Evolutionary conservation across 2,113 vertebrate genomes (phyloP), one percentile per base, ranked within the genome.

Genomic region (Tragelaphus buxtoni): DNA sequence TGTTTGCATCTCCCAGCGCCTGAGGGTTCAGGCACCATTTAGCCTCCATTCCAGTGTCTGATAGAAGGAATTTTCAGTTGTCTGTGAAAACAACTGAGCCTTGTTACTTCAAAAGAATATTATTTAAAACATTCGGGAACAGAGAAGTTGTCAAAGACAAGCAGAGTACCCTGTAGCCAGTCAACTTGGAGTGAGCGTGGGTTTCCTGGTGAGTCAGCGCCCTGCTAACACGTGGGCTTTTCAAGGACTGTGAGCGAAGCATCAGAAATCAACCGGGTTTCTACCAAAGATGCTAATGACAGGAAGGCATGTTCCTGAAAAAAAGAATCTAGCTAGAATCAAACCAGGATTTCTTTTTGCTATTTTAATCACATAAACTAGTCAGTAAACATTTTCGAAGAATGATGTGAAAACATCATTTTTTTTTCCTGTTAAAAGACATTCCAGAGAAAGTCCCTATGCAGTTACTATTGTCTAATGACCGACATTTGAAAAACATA

Each of bases 21-120:
- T 20, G 60, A 2, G 9, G 6, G 76, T 3, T 1, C 32, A 4
- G 8, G 79, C 0, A 0, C 13, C 0, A 0, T 24, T 4, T 1
- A 1, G 2, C 1, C 35, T 47, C 11, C 0, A 4, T 74, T 5
- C 69, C 2, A 3, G 0, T 5, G 61, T 58, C 88, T 13, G 5
- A 10, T 2, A 42, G 63, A 12, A 20, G 45, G 63, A 20, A 26
- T 17, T 35, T 11, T 24, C 9, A 4, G 30, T 7, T 9, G 26
- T 28, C 22, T 22, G 0, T 49, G 17, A 10, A 58, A 16, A 24
- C 26, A 24, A 24, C 20, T 42, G 13, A 26, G 87, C 24, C 89
- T 63, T 8, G 3, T 14, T 10, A 18, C 20, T 20, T 55, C 42
- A 45, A 56, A 84, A 58, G 35, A 22, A 11, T 18, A 8, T 88